Conservation (phyloP, 37 sponge, comb jelly and placozoan species). For the Oopsacas minuta region DNA sequence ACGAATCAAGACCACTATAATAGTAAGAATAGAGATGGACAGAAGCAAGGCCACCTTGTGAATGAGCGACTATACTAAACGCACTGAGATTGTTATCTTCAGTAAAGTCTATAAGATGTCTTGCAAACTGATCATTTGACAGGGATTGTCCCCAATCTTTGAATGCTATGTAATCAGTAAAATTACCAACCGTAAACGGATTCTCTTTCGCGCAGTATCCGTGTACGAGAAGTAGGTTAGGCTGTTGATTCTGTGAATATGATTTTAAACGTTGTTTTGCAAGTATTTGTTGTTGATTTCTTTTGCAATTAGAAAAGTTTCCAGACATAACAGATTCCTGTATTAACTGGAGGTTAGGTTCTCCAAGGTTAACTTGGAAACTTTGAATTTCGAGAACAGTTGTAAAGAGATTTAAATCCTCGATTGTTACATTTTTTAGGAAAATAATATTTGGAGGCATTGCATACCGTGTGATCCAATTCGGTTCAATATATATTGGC, state of each 20-base stretch:
- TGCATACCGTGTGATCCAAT: conserved; percentile 13
- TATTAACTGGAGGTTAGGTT: background rate
- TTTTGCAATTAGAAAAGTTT: background rate
- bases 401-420: conserved; percentile 26
- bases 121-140: conserved; percentile 28
- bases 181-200: conserved; percentile 26
- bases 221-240: conserved; percentile 31
- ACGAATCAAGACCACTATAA: conserved; percentile 24
- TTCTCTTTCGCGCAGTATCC: conserved; percentile 41
- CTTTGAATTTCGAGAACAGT: conserved; percentile 19
- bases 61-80: conserved; percentile 31
- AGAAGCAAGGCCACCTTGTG: conserved; percentile 35
- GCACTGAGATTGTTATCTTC: conserved; percentile 13
- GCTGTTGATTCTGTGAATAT: background rate
- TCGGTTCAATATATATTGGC: background rate
- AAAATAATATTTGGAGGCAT: conserved; percentile 9
- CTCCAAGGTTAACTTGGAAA: conserved; percentile 12
- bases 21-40: conserved; percentile 33
- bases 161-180: conserved; percentile 26
- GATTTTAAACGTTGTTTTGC: background rate
- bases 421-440: conserved; percentile 24
- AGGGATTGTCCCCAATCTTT: conserved; percentile 27
- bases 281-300: background rate
- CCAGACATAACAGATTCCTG: background rate
- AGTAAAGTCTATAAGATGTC: conserved; percentile 18